Evolutionary conservation across 2,797 vertebrate genomes (phyloP), one percentile per base, ranked within the genome.

Genomic region (Malurus splendens): DNA sequence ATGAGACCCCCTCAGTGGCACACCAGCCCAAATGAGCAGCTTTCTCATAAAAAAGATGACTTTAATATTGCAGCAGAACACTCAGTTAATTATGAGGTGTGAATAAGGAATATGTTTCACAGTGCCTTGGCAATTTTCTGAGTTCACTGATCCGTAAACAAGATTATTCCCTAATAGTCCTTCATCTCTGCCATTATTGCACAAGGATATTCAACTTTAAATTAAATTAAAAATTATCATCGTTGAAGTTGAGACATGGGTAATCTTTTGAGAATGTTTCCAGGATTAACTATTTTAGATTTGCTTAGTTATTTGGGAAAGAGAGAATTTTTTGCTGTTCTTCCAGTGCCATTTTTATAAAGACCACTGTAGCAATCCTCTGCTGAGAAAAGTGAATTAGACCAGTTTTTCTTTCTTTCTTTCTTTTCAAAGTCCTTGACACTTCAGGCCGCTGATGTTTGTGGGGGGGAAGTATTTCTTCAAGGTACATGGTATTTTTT

Each of bases 41-140:
- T 93, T 96, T 95, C 70, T 80, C 28, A 50, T 94, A 93, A 88
- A 0, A 9, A 61, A 89, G 77, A 92, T 82, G 51, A 68, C 90
- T 93, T 86, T 42, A 89, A 80, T 94, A 87, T 51, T 87, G 90
- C 86, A 92, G 74, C 82, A 81, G 91, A 91, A 89, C 61, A 70
- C 79, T 72, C 78, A 65, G 90, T 95, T 96, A 95, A 96, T 96
- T 96, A 93, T 89, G 76, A 94, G 77, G 89, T 85, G 93, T 93
- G 93, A 95, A 93, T 93, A 92, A 95, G 91, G 81, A 96, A 91
- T 93, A 45, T 73, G 93, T 90, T 94, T 96, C 85, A 93, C 73
- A 86, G 90, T 88, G 66, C 77, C 90, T 93, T 93, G 72, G 89
- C 92, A 93, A 94, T 96, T 94, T 93, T 96, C 78, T 94, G 90